Conservation (phyloP, 2,797 vertebrate genomes). For the Tiaroga cobitis region DNA sequence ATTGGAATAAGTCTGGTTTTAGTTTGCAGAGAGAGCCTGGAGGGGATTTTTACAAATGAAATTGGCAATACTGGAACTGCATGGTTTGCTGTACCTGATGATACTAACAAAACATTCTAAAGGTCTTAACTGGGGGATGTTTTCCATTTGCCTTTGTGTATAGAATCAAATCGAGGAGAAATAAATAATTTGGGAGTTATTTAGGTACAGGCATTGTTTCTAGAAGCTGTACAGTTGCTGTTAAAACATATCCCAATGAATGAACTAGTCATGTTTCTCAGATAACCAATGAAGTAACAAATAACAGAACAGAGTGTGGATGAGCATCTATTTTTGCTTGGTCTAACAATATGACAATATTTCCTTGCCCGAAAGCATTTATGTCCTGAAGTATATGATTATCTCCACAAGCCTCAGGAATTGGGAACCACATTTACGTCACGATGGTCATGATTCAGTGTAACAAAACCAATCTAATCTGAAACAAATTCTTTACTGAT, state of each 20-base stretch:
- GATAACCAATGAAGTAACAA: slow-evolving; percentile 29
- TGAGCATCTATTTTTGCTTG: slow-evolving; percentile 48
- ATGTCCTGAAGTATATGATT: slow-evolving; percentile 56
- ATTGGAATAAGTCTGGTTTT: slow-evolving; percentile 49
- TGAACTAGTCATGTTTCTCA: slow-evolving; percentile 23
- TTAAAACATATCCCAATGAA: neutral
- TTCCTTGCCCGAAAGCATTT: slow-evolving; percentile 38
- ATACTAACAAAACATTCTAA: slow-evolving; percentile 17
- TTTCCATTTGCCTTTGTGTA: neutral
- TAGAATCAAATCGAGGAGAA: neutral
- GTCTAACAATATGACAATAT: slow-evolving; percentile 51
- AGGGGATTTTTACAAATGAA: slow-evolving; percentile 35
- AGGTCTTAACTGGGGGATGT: neutral
- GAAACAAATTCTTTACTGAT: slow-evolving; percentile 41
- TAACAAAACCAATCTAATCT: slow-evolving; percentile 55
- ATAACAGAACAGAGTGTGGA: slow-evolving; percentile 24
- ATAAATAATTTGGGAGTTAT: neutral
- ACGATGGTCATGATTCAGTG: slow-evolving; percentile 55
- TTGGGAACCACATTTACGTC: slow-evolving; percentile 62
- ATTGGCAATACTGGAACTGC: slow-evolving; percentile 31
- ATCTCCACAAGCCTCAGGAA: slow-evolving; percentile 57
- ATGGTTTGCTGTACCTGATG: slow-evolving; percentile 13
- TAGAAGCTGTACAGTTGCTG: neutral
- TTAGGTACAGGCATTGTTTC: neutral
- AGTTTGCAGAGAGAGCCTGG: slow-evolving; percentile 49